Evolutionary conservation across 2,113 vertebrate genomes (phyloP), one percentile per base, ranked within the genome.

Genomic region (Brachyistius frenatus): DNA sequence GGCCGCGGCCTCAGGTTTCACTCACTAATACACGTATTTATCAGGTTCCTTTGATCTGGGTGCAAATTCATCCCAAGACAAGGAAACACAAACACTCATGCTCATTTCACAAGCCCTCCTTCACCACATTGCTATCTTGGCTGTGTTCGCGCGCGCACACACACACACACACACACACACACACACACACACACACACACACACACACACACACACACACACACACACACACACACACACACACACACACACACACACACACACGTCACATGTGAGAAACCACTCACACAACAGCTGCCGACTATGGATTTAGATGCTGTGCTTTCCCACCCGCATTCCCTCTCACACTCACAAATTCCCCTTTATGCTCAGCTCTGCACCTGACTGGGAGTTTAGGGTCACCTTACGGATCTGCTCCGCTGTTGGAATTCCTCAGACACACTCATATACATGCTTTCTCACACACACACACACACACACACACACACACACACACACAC

Each of bases 341-440:
- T 14, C 86, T 89, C 85, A 85, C 83, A 81, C 77, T 80, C 81
- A 93, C 91, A 93, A 88, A 92, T 91, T 90, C 88, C 83, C 91
- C 87, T 88, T 91, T 89, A 90, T 92, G 74, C 90, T 87, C 80
- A 73, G 81, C 84, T 78, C 89, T 81, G 91, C 93, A 93, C 89
- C 92, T 93, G 90, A 94, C 89, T 71, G 88, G 88, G 86, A 91
- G 72, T 92, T 91, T 76, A 84, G 90, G 88, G 91, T 94, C 92
- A 90, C 85, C 89, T 92, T 88, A 93, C 91, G 58, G 87, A 90
- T 88, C 57, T 71, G 74, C 83, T 89, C 75, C 5, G 73, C 81
- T 49, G 35, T 68, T 79, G 61, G 69, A 91, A 93, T 90, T 91
- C 88, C 77, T 53, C 81, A 31, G 85, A 83, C 81, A 77, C 65